Evolutionary conservation across 2,113 vertebrate genomes (phyloP).

Genomic region (Rhinolophus ferrumequinum): DNA sequence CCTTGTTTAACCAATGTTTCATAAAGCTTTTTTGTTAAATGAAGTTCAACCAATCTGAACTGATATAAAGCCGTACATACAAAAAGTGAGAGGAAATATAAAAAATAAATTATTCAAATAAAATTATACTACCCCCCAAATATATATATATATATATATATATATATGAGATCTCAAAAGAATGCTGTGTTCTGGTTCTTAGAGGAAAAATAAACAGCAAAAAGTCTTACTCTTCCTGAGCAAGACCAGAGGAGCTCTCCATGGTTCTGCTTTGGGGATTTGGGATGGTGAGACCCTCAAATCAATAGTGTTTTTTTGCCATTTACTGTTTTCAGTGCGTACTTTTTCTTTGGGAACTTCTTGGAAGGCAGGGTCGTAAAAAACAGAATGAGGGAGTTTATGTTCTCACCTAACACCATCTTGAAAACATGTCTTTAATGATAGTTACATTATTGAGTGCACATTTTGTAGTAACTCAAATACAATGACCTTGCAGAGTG

Average conservation of each 20-base stretch:
- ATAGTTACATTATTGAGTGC: background rate
- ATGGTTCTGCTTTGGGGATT: background rate
- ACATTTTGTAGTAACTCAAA: background rate
- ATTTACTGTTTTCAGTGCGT: background rate
- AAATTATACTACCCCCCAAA: background rate
- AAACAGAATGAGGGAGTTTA: background rate
- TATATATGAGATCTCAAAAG: background rate
- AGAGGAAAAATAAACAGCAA: background rate
- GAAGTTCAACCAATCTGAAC: background rate
- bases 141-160: too few relatives aligned
- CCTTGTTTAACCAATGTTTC: background rate
- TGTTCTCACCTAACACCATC: background rate
- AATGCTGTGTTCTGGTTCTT: background rate
- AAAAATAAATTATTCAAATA: background rate
- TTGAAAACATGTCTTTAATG: background rate
- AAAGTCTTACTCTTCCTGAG: background rate
- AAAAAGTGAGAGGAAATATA: background rate
- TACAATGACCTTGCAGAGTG: background rate
- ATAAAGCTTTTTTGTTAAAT: background rate
- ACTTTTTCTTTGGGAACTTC: background rate
- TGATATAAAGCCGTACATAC: background rate
- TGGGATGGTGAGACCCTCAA: background rate
- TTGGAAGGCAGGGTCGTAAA: background rate
- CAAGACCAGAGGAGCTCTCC: background rate
- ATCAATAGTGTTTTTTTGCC: background rate